phyloP scores from a whole-genome alignment of 1,140 invertebrate genomes.

The Drosophila busckii region DNA sequence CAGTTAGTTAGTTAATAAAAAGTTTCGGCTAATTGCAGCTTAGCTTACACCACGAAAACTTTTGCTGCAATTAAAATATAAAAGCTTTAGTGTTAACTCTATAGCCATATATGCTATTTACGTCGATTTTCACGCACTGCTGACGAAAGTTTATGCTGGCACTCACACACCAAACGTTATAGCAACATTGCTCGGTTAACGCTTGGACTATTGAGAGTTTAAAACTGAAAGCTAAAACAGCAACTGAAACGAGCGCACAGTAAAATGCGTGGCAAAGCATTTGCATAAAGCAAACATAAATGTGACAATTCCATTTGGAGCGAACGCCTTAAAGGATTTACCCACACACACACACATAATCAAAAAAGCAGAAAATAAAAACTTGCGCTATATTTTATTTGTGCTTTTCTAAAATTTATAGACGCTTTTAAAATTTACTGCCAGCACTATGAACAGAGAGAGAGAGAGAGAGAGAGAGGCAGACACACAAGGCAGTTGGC shows the following conservation, averaged over 20 bases:
- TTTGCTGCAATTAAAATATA: no score
- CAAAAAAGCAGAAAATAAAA: conserved; percentile 24
- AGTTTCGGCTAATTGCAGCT: no score
- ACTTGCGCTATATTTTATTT: conserved; percentile 72
- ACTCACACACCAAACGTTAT: no score
- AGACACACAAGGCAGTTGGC: no score
- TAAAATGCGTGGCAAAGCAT: conserved; percentile 20
- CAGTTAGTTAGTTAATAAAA: no score
- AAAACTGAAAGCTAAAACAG: conserved; percentile 1
- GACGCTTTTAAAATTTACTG: conserved; percentile 70
- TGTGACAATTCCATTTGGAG: conserved; percentile 67
- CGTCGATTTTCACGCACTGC: no score
- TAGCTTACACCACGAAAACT: no score
- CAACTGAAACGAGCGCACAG: conserved; percentile 8
- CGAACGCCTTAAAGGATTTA: conserved; percentile 69
- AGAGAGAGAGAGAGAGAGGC: neutral
- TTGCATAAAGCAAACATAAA: conserved; percentile 76
- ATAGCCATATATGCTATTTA: no score
- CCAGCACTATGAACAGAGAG: conserved; percentile 25
- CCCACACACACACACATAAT: conserved; percentile 7
- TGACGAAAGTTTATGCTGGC: no score
- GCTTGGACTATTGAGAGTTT: no score
- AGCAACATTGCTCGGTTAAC: no score
- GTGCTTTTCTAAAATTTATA: conserved; percentile 75
- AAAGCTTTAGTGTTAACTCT: no score